Evolutionary conservation across 1,140 invertebrate species (phyloP).

Genomic region (Pogonomyrmex californicus): DNA sequence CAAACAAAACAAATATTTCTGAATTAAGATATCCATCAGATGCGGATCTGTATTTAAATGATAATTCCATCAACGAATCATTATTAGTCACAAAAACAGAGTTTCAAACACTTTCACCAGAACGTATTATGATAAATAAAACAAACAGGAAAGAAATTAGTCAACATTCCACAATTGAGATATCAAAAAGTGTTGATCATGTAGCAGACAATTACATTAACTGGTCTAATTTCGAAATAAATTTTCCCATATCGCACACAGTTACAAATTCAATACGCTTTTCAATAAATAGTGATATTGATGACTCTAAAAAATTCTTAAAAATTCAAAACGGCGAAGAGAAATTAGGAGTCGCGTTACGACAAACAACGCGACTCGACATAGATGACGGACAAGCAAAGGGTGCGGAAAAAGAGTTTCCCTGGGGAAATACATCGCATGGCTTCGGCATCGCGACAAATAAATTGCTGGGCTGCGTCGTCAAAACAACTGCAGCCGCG

Average conservation of each 20-base stretch:
- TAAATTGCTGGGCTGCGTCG: slow-evolving; percentile 23
- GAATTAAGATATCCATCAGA: background rate
- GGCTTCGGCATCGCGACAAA: slow-evolving; percentile 42
- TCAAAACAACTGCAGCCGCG: background rate
- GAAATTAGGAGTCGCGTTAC: slow-evolving; percentile 14
- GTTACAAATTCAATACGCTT: background rate
- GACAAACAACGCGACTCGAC: slow-evolving; percentile 16
- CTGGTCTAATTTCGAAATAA: background rate
- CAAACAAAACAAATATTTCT: background rate
- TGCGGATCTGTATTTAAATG: background rate
- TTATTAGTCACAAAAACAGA: background rate
- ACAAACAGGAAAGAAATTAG: background rate
- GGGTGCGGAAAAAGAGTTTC: slow-evolving; percentile 24
- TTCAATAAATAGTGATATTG: background rate
- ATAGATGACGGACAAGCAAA: slow-evolving; percentile 30
- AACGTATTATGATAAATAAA: background rate
- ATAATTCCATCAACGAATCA: slow-evolving; percentile 10
- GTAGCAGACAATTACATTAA: too few species aligned
- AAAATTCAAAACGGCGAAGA: slow-evolving; percentile 5
- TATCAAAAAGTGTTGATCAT: background rate
- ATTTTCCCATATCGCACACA: background rate
- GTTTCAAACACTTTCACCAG: background rate
- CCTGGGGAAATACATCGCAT: slow-evolving; percentile 48
- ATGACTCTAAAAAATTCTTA: background rate
- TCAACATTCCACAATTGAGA: background rate